Base-by-base conservation (phyloP, 2,113 vertebrate species). In the Callaeas wilsoni region DNA sequence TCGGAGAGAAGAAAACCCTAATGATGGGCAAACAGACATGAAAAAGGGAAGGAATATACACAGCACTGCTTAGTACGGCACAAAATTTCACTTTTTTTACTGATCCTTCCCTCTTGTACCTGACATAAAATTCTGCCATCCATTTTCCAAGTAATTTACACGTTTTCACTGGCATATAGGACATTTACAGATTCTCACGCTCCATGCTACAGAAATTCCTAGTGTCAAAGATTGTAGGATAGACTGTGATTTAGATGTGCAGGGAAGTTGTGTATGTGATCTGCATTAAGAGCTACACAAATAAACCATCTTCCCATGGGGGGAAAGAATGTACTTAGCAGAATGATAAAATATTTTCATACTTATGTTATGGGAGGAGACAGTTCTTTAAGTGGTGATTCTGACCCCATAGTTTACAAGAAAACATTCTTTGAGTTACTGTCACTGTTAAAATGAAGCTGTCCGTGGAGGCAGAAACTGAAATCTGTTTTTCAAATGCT, bases 51-150 rank as follows among this genome's bases (percentile, higher is more conserved):
- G 4, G 13, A 81, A 65, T 8, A 47, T 0, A 14, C 29, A 30
- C 13, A 35, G 14, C 1, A 4, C 8, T 3, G 3, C 30, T 46
- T 19, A 56, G 21, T 5, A 4, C 0, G 0, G 44, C 30, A 70
- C 21, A 32, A 27, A 32, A 37, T 23, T 9, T 64, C 41, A 8
- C 23, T 44, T 62, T 87, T 30, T 41, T 8, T 2, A 44, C 26
- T 3, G 22, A n/a, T 22, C 60, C 12, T 57, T 55, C 52, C 35
- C n/a, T 52, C 0, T 0, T 8, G 14, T 21, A 74, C 10, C 23
- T 0, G 3, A 55, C 35, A 44, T 4, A 23, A 67, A 52, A 77
- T 46, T 47, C 37, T 33, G 12, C 3, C 37, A 37, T 8, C 7
- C 44, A 39, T 53, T 49, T 50, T 19, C 12, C 44, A 47, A 62